phyloP scores from a whole-genome alignment of 2,888 invertebrate species.

The Drosophila nr. perissopoda region DNA sequence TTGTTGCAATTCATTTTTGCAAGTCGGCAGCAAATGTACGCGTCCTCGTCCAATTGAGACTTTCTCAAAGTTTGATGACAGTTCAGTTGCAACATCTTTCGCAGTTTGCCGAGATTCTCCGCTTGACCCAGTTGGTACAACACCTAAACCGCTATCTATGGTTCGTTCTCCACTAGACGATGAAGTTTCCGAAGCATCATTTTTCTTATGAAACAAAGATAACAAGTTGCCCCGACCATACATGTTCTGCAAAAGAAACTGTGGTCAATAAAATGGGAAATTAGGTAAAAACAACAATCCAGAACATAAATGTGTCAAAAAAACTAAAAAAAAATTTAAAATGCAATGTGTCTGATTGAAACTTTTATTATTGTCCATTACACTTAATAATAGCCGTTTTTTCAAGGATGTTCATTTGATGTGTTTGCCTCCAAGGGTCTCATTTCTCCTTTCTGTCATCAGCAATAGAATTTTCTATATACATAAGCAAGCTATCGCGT shows the following conservation, averaged over 20 bases:
- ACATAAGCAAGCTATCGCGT: not conserved
- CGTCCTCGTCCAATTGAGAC: slow-evolving; percentile 62
- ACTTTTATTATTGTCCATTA: not conserved
- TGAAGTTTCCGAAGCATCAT: slow-evolving; percentile 16
- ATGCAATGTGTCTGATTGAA: not conserved
- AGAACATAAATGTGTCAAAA: not conserved
- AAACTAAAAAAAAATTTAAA: not conserved
- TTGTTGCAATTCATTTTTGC: slow-evolving; percentile 14
- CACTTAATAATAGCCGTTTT: too few species aligned
- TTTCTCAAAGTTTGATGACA: slow-evolving; percentile 30
- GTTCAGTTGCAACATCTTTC: slow-evolving; percentile 23
- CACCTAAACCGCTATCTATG: slow-evolving; percentile 56
- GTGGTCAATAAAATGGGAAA: not conserved
- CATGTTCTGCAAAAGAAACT: slow-evolving; percentile 48
- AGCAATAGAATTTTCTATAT: too few species aligned
- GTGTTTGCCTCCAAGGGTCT: too few species aligned
- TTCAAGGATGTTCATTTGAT: too few species aligned
- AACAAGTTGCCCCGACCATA: slow-evolving; percentile 61
- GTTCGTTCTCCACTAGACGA: slow-evolving; percentile 30
- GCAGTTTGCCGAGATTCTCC: slow-evolving; percentile 16
- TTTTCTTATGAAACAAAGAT: slow-evolving; percentile 45
- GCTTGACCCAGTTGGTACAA: slow-evolving; percentile 36
- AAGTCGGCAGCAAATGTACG: slow-evolving; percentile 41
- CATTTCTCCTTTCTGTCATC: not conserved
- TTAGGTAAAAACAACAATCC: not conserved